Conservation (phyloP, 2,113 vertebrate species). For the Macrotis lagotis region DNA sequence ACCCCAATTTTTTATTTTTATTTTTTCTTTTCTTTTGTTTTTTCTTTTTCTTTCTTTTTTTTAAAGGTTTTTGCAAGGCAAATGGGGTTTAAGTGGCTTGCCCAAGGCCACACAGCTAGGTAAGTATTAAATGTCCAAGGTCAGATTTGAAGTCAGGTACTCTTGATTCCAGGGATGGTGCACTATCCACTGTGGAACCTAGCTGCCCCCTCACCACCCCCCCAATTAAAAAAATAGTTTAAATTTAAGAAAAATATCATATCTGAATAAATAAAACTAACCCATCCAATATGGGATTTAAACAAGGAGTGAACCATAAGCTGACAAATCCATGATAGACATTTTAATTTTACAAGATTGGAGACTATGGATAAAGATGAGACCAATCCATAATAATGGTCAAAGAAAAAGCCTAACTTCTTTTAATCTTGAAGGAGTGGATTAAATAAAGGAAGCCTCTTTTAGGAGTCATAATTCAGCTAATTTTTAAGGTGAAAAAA, state of each 20-base stretch:
- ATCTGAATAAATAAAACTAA: constrained; percentile 43
- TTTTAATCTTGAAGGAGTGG: constrained; percentile 42
- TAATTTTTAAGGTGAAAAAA: neutral
- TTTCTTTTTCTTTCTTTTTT: no score
- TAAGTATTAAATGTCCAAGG: no score
- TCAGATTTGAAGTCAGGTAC: no score
- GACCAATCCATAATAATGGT: constrained; percentile 53
- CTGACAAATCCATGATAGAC: constrained; percentile 30
- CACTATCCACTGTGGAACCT: no score
- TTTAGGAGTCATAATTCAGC: neutral
- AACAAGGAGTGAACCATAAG: constrained; percentile 32
- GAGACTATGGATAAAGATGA: constrained; percentile 52
- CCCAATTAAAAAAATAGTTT: constrained; percentile 24
- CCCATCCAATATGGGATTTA: constrained; percentile 11
- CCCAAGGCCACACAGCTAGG: no score
- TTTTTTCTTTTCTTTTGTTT: no score
- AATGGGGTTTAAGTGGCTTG: no score
- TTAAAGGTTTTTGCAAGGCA: no score
- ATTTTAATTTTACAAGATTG: constrained; percentile 45
- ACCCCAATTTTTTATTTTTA: neutral
- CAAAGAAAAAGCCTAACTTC: constrained; percentile 54
- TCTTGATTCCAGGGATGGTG: no score
- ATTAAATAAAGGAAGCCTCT: neutral
- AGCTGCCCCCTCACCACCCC: no score
- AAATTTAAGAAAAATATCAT: neutral